Evolutionary conservation across 2,888 invertebrate genomes (phyloP).

Genomic region (Agrenia bidenticulata): DNA sequence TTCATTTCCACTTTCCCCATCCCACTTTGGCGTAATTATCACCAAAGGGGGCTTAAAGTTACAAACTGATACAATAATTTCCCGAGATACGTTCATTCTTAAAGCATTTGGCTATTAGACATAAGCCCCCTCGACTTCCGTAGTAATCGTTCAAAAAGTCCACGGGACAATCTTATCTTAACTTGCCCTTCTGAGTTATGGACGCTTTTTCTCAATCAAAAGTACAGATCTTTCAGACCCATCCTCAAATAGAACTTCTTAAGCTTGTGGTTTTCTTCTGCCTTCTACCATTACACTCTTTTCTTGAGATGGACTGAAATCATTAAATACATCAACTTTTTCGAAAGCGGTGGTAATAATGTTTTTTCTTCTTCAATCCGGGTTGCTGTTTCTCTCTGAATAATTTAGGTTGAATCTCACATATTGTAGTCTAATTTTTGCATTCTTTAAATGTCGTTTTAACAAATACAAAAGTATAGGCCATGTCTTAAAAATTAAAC

Average conservation of each 20-base stretch:
- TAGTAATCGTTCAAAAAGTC: conserved; percentile 19
- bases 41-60: conserved; percentile 20
- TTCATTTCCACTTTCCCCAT: background rate
- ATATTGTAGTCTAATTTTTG: too few relatives aligned
- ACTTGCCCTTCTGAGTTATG: background rate
- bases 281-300: too few relatives aligned
- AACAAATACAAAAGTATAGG: too few relatives aligned
- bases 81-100: background rate
- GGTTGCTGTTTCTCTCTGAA: too few relatives aligned
- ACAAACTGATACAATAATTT: conserved; percentile 14
- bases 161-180: background rate
- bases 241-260: background rate
- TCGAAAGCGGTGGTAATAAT: too few relatives aligned
- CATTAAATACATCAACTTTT: too few relatives aligned
- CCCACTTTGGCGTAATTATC: conserved; percentile 14
- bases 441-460: too few relatives aligned
- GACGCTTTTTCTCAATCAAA: background rate
- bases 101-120: conserved; percentile 18
- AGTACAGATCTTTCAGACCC: background rate
- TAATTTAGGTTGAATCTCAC: too few relatives aligned
- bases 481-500: too few relatives aligned
- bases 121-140: conserved; percentile 14
- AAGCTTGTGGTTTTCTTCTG: too few relatives aligned
- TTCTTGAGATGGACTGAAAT: too few relatives aligned
- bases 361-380: too few relatives aligned